Evolutionary conservation across 2,113 vertebrate species (phyloP).

Genomic region (Bombycilla garrulus): DNA sequence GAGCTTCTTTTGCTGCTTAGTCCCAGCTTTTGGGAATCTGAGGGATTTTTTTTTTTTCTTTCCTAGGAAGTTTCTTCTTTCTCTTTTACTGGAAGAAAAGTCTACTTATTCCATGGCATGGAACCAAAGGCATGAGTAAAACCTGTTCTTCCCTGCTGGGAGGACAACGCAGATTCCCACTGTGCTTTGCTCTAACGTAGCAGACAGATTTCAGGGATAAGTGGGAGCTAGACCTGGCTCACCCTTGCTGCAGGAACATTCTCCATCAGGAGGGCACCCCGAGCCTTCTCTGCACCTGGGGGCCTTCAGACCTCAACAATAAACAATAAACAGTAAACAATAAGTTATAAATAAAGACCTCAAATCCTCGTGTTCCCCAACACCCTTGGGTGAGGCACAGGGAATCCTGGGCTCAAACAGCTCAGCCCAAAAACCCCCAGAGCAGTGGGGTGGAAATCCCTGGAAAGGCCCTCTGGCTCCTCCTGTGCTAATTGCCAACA

Average conservation of each 20-base stretch:
- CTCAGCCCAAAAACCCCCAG: background rate
- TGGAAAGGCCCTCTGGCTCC: background rate
- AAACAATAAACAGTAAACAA: too few relatives aligned
- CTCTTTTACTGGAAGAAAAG: background rate
- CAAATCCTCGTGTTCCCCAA: background rate
- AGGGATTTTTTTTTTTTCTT: background rate
- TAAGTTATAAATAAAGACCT: too few relatives aligned
- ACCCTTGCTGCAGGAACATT: background rate
- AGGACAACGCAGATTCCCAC: background rate
- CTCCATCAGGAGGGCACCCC: fast-evolving
- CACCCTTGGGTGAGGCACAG: background rate
- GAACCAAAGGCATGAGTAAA: background rate
- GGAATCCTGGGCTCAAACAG: background rate
- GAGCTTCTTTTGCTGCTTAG: background rate
- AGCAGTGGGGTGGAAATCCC: background rate
- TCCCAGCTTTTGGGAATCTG: background rate
- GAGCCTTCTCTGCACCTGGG: background rate
- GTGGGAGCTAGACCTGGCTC: background rate
- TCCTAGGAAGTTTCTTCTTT: background rate
- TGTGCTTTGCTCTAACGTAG: fast-evolving
- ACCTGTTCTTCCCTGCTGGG: background rate
- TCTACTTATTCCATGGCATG: background rate
- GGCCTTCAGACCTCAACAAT: background rate
- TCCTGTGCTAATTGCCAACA: background rate
- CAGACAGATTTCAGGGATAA: background rate